A percentile compares a stretch with the other conserved stretches of the same genome.
Evolutionary conservation across 2,888 invertebrate genomes (phyloP).

Genomic region (Drosophila rubida): DNA sequence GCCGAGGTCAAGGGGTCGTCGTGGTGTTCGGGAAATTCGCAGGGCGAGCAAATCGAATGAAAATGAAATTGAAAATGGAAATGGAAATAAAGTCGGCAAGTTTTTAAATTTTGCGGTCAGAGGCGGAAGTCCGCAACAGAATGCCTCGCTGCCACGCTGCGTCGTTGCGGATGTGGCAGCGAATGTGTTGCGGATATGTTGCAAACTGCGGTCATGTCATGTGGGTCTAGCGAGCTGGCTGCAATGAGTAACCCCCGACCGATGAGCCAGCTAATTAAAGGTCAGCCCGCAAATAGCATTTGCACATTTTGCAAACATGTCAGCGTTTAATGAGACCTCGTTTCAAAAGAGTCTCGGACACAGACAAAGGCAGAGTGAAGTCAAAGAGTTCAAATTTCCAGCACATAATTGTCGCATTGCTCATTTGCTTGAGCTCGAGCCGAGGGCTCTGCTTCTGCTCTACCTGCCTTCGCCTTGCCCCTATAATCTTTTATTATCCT

Average conservation of each 20-base stretch:
- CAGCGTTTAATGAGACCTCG: constrained; percentile 17
- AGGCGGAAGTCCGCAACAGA: constrained; percentile 12
- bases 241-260: not conserved
- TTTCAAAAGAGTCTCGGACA: not conserved
- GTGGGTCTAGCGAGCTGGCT: not conserved
- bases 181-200: constrained; percentile 5
- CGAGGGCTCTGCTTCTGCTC: not conserved
- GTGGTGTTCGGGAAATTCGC: not conserved
- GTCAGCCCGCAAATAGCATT: constrained; percentile 17
- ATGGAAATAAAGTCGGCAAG: constrained; percentile 10
- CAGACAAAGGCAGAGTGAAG: not conserved
- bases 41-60: constrained; percentile 21
- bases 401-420: not conserved
- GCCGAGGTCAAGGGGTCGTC: constrained; percentile 44
- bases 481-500: not conserved
- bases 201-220: constrained; percentile 14
- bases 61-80: constrained; percentile 10
- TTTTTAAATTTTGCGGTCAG: constrained; percentile 26
- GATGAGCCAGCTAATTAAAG: constrained; percentile 18
- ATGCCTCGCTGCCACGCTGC: constrained; percentile 3
- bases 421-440: not conserved
- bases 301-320: constrained; percentile 20
- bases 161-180: constrained; percentile 7
- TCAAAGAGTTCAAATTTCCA: not conserved
- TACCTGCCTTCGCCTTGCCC: no score